phyloP scores from a whole-genome alignment of 1,140 invertebrate species.

The Meloidogyne hapla region DNA sequence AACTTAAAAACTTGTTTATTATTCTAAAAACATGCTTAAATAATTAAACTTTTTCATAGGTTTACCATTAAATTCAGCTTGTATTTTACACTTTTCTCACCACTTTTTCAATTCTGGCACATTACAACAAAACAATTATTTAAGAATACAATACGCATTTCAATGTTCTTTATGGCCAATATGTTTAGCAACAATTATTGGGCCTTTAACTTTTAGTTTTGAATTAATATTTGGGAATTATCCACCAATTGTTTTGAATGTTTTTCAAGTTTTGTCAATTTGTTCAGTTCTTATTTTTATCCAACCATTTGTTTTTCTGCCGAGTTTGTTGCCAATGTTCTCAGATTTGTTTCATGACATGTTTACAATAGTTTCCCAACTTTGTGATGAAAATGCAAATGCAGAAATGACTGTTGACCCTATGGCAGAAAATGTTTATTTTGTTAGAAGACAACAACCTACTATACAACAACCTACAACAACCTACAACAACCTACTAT shows the following conservation, averaged over 20 bases:
- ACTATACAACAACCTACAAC: neutral
- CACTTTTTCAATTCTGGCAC: conserved; percentile 38
- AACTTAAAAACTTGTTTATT: neutral
- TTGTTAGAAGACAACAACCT: conserved; percentile 31
- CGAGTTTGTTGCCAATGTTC: conserved; percentile 42
- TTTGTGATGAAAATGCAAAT: conserved; percentile 46
- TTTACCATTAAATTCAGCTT: conserved; percentile 40
- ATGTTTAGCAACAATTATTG: conserved; percentile 22
- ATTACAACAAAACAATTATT: conserved; percentile 29
- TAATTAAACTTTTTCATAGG: conserved; percentile 18
- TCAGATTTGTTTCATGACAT: conserved; percentile 34
- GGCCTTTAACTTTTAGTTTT: conserved; percentile 20
- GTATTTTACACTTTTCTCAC: conserved; percentile 46
- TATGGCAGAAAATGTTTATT: conserved; percentile 46
- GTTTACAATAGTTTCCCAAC: conserved; percentile 21
- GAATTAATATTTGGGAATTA: conserved; percentile 29
- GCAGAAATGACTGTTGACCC: conserved; percentile 35
- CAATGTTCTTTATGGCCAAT: conserved; percentile 40
- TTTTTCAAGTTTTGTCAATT: conserved; percentile 37
- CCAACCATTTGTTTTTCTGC: conserved; percentile 34
- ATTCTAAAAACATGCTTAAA: neutral
- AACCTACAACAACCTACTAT: neutral
- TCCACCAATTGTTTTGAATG: conserved; percentile 39
- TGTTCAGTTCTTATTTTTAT: conserved; percentile 33
- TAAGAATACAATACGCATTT: conserved; percentile 46